phyloP scores from a whole-genome alignment of 1,140 invertebrate genomes.

The Propsilocerus akamusi region DNA sequence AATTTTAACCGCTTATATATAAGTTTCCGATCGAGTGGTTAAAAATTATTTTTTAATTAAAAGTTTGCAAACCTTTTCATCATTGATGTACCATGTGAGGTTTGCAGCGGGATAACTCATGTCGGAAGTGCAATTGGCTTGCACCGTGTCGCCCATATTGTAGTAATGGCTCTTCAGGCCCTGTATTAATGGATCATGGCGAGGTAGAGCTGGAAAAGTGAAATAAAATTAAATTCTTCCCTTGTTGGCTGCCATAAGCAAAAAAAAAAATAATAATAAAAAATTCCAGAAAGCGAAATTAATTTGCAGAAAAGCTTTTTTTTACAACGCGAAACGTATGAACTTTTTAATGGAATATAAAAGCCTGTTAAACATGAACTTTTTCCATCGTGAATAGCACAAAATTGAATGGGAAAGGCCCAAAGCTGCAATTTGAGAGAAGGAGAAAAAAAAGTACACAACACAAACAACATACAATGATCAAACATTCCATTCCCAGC shows the following conservation, averaged over 20 bases:
- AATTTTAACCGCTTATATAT: background rate
- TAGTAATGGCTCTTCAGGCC: slow-evolving; percentile 21
- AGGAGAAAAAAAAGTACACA: background rate
- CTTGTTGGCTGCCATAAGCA: background rate
- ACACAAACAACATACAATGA: background rate
- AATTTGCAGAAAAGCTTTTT: too few species aligned
- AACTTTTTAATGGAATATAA: too few species aligned
- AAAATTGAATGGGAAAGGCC: background rate
- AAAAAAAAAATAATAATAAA: background rate
- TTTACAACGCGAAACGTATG: too few species aligned
- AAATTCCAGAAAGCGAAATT: too few species aligned
- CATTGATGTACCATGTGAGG: slow-evolving; percentile 31
- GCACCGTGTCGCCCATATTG: slow-evolving; percentile 24
- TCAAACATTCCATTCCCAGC: too few species aligned
- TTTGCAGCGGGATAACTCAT: slow-evolving; percentile 27
- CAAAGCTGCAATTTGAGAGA: background rate
- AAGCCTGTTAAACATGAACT: too few species aligned
- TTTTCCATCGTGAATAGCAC: too few species aligned
- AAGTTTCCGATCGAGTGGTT: background rate
- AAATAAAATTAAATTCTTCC: too few species aligned
- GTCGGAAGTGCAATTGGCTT: slow-evolving; percentile 27
- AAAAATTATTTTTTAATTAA: background rate
- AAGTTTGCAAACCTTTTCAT: slow-evolving; percentile 9
- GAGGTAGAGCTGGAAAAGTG: slow-evolving; percentile 25
- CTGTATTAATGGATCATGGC: slow-evolving; percentile 23